Base-by-base conservation (phyloP, 2,797 vertebrate genomes). In the Echeneis naucrates region DNA sequence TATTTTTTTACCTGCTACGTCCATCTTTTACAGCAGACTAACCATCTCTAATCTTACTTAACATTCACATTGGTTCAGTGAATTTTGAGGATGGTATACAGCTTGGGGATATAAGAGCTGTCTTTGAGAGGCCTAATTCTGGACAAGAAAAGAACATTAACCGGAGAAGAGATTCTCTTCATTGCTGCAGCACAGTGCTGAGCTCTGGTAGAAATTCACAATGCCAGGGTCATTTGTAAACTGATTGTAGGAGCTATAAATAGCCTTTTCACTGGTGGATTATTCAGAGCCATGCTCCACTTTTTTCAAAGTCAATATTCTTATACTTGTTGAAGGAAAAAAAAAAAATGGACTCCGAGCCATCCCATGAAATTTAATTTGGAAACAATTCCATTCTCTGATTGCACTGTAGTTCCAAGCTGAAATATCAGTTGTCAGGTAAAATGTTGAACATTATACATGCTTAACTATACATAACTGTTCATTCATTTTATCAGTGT, bases 101-200 rank as follows among this genome's bases (percentile, higher is more conserved):
- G 27, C 44, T 16, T 47, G 30, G 33, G 44, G 81, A 69, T 66
- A 55, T 66, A 58, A 74, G 19, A 68, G 48, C 19, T 67, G 37
- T 54, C 70, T n/a, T n/a, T 45, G 48, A 66, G 60, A 72, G 24
- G 54, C 62, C 19, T 71, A 61, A 71, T 67, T 72, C 12, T 55
- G n/a, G 42, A 45, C 30, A 35, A 72, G 38, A 75, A 51, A 64
- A 56, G 1, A 58, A 47, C 23, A 40, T 68, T 23, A 54, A 58
- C 32, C 10, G 27, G 10, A 27, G 23, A 50, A 48, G 1, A 3
- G 11, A 54, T 71, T 78, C 55, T 57, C 44, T 54, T 59, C 9
- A 45, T 37, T 68, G 60, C 30, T 65, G 48, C 27, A 50, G 38
- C 48, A 55, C 55, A 62, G 21, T 66, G 51, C 19, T 50, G 38